Base-by-base conservation (phyloP, 2,888 invertebrate genomes). In the Sabatieria punctata region DNA sequence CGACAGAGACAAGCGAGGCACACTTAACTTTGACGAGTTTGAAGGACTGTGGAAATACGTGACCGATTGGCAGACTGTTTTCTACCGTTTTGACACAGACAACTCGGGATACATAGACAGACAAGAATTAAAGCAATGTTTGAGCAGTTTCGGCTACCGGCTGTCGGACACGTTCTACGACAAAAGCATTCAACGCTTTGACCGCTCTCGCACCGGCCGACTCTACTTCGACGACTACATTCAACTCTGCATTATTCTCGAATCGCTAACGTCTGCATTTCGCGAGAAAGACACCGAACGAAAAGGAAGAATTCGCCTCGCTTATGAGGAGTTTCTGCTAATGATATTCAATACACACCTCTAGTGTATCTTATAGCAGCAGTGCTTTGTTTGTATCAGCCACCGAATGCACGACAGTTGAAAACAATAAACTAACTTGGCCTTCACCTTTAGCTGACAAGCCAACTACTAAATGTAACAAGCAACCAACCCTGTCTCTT, bases 171-270 rank as follows among this genome's bases (percentile, higher is more conserved):
- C 76, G 48, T 76, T 91, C 45, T 75, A 86, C 49, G 77, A 76
- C 51, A 75, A 80, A 33, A 74, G 95, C 60, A 73, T 97, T 45
- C 77, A 80, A 55, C 93, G 93, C 68, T 97, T 91, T 70, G 95
- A 95, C 70, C 75, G 91, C 54, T 80, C 78, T 60, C 88, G 88
- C n/a, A 73, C 75, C 44, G 85, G 86, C 27, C 82, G 81, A 6
- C 84, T 97, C 57, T 77, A 85, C 46, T 97, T 97, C 70, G 95
- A 97, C 72, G 95, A 97, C 68, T 95, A 95, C 66, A 93, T 95
- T 56, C 93, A 93, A 66, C 86, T 88, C 65, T 88, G 88, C 66
- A n/a, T n/a, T n/a, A n/a, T n/a, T n/a, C n/a, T n/a, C n/a, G n/a
- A n/a, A n/a, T n/a, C n/a, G n/a, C n/a, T n/a, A n/a, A n/a, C n/a